These are phyloP conservation scores for Pentalonia nigronervosa DNA, from an alignment of 1,140 invertebrate genomes.

Conservation along the genomic window DNA sequence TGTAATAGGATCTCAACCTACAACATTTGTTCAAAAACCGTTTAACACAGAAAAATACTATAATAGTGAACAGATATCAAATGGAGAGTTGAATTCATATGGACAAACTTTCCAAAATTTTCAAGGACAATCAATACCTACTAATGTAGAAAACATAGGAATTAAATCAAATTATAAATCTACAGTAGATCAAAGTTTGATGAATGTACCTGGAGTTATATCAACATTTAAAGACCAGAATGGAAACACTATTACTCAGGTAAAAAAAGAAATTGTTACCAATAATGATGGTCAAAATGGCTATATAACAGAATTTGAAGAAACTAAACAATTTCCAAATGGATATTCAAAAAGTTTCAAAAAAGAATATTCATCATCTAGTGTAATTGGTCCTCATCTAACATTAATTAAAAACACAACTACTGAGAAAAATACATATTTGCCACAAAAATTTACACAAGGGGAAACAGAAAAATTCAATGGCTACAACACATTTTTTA, in stretches of 20 bases:
- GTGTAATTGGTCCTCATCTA: background rate
- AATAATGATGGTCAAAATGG: slow-evolving; percentile 35
- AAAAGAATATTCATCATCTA: slow-evolving; percentile 55
- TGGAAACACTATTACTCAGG: slow-evolving; percentile 28
- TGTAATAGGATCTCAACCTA: slow-evolving; percentile 1
- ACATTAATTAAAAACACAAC: background rate
- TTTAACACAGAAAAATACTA: background rate
- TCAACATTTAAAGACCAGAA: slow-evolving; percentile 23
- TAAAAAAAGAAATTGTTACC: slow-evolving; percentile 17
- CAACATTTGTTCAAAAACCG: slow-evolving; percentile 24
- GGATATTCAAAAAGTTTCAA: slow-evolving; percentile 44
- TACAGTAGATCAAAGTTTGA: background rate
- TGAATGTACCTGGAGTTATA: background rate
- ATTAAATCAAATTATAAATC: slow-evolving; percentile 14
- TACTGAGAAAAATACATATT: slow-evolving; percentile 1
- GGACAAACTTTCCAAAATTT: background rate
- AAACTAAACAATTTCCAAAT: slow-evolving; percentile 47
- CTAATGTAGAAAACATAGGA: background rate
- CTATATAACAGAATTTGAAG: background rate
- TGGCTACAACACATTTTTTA: slow-evolving; percentile 34
- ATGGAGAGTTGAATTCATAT: too few species aligned
- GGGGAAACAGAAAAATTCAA: background rate
- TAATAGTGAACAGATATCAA: background rate
- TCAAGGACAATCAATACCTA: background rate
- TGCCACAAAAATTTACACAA: background rate